phyloP scores from a whole-genome alignment of 2,888 invertebrate genomes.

The Timema podura region DNA sequence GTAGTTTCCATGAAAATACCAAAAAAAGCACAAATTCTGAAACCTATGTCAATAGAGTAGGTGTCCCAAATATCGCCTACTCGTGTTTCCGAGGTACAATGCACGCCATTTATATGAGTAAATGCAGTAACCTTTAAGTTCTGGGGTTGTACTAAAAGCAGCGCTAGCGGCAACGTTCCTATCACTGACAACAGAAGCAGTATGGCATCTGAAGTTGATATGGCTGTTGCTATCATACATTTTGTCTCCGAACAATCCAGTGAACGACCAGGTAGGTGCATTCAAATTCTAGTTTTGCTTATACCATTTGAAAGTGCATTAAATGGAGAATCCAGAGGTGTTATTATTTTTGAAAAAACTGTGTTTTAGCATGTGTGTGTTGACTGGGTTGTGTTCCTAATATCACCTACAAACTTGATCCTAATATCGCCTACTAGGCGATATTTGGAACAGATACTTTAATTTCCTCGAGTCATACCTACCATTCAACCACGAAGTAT shows the following conservation, averaged over 20 bases:
- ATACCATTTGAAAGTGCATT: slow-evolving; percentile 7
- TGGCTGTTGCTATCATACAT: not conserved
- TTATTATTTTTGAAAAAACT: not conserved
- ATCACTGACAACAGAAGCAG: not conserved
- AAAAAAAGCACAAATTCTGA: too few species aligned
- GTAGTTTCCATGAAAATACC: too few species aligned
- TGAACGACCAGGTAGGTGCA: not conserved
- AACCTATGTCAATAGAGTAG: too few species aligned
- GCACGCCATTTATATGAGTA: slow-evolving; percentile 1
- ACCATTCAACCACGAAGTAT: not conserved
- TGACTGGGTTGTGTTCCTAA: slow-evolving; percentile 11
- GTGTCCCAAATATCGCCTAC: not conserved
- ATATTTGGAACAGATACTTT: not conserved
- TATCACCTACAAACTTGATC: not conserved
- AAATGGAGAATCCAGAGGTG: not conserved
- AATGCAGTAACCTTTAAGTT: not conserved
- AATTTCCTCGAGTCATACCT: too few species aligned
- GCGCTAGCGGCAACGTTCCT: not conserved
- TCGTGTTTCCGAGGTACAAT: not conserved
- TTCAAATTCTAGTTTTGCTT: slow-evolving; percentile 6
- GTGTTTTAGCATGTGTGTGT: not conserved
- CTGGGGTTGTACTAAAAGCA: not conserved
- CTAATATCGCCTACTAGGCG: slow-evolving; percentile 7
- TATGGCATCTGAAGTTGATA: not conserved
- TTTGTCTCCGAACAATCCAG: slow-evolving; percentile 11